These are phyloP conservation scores for Brachionus rotundiformis DNA, from an alignment of 1,140 invertebrate species.

Conservation along the genomic window DNA sequence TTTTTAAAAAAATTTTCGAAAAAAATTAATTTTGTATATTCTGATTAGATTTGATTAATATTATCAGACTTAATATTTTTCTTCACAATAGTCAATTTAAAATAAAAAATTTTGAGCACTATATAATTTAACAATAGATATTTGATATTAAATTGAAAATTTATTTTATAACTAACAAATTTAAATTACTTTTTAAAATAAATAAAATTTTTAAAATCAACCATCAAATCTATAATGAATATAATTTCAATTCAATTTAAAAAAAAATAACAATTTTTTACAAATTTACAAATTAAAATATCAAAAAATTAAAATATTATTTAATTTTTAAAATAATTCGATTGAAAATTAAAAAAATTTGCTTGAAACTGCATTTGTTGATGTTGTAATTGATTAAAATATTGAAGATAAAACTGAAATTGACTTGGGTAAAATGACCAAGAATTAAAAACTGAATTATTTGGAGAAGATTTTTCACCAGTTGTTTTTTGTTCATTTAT, in stretches of 20 bases:
- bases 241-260: neutral
- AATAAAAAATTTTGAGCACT: too few relatives aligned
- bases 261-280: neutral
- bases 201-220: neutral
- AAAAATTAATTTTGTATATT: too few relatives aligned
- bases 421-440: slow-evolving; percentile 20
- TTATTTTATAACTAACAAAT: neutral
- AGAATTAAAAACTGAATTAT: neutral
- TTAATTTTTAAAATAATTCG: slow-evolving; percentile 9
- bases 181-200: neutral
- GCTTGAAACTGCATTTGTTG: slow-evolving; percentile 29
- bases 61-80: too few relatives aligned
- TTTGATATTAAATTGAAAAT: too few relatives aligned
- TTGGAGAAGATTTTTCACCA: neutral
- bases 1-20: too few relatives aligned
- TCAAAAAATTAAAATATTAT: neutral
- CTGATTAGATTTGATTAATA: too few relatives aligned
- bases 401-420: slow-evolving; percentile 34
- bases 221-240: neutral
- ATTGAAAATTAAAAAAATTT: slow-evolving; percentile 21
- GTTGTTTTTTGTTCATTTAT: slow-evolving; percentile 4
- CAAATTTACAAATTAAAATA: neutral
- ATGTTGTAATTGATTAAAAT: slow-evolving; percentile 29
- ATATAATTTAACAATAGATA: too few relatives aligned
- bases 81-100: too few relatives aligned